phyloP scores from a whole-genome alignment of 2,888 invertebrate genomes.

The Trachelus troglodyta region DNA sequence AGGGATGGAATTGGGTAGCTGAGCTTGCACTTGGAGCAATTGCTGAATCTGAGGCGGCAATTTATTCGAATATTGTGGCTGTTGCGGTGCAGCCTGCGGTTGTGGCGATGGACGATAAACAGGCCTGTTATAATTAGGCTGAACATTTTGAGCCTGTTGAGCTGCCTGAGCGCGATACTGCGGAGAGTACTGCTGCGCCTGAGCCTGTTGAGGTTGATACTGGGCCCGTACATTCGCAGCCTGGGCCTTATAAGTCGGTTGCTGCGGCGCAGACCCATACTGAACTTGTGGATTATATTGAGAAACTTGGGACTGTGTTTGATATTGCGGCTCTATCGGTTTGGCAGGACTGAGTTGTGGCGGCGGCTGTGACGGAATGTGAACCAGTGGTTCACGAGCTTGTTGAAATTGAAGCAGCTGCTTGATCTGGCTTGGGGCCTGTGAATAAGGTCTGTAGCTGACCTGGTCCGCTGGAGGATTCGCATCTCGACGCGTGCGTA shows the following conservation, averaged over 20 bases:
- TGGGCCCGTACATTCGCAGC: slow-evolving; percentile 32
- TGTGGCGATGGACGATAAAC: slow-evolving; percentile 26
- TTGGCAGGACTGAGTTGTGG: slow-evolving; percentile 43
- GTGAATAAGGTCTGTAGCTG: slow-evolving; percentile 48
- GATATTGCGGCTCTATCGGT: slow-evolving; percentile 36
- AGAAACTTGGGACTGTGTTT: slow-evolving; percentile 29
- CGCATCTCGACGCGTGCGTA: slow-evolving; percentile 6
- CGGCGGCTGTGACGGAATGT: slow-evolving; percentile 47
- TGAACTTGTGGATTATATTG: slow-evolving; percentile 52
- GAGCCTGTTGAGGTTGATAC: slow-evolving; percentile 28
- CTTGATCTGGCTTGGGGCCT: slow-evolving; percentile 53
- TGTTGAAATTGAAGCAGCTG: slow-evolving; percentile 55
- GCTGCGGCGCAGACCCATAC: slow-evolving; percentile 45
- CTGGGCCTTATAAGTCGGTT: slow-evolving; percentile 48
- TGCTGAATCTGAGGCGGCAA: slow-evolving; percentile 45
- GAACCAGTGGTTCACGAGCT: slow-evolving; percentile 53
- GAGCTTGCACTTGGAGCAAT: slow-evolving; percentile 35
- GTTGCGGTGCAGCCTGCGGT: slow-evolving; percentile 7
- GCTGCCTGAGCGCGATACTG: slow-evolving; percentile 19
- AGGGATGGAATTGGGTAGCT: slow-evolving; percentile 1
- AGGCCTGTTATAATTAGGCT: slow-evolving; percentile 34
- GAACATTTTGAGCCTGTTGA: slow-evolving; percentile 8
- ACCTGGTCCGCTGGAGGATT: slow-evolving; percentile 24
- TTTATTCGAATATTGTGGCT: slow-evolving; percentile 36
- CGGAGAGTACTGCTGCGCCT: slow-evolving; percentile 27